Evolutionary conservation across 2,888 invertebrate genomes (phyloP), one percentile per base, ranked within the genome.

Genomic region (Tolmerus cingulatus): DNA sequence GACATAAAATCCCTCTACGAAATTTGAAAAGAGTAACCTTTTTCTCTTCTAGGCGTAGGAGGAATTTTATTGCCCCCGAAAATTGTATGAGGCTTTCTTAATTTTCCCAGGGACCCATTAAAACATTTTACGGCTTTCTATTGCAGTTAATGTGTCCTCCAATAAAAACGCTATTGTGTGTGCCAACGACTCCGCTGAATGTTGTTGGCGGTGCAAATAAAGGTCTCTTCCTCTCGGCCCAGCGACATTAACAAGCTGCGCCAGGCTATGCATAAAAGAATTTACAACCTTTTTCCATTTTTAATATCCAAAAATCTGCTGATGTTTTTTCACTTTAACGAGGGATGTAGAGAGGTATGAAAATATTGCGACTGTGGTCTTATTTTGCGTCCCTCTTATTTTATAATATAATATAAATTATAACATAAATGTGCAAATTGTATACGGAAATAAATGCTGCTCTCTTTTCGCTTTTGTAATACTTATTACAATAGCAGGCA

Each of bases 41-140:
- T 23, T 27, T 4, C 2, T 66, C 19, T 23, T 27, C 19, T 23
- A 66, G 66, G 27, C 66, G 23, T 66, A 66, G 66, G 66, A 66
- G 9, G 12, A 12, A 66, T 66, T 66, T 66, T 66, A 66, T 66
- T 66, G 66, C 66, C 66, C 23, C 66, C 66, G 66, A 66, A 66
- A 66, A 66, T 66, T 66, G 66, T 66, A 27, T 66, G 66, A 66
- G 66, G 66, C 66, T 66, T 66, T 66, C 66, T 66, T 66, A 66
- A 66, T 66, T 66, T 78, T 78, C 43, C 78, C 37, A 78, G 43
- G 78, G 78, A 43, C 37, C 78, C 78, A 78, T 78, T 78, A 78
- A 78, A 78, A 40, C 66, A 34, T 78, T 78, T 78, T 78, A 78
- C 40, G 78, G 23, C 78, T 12, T 78, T 78, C 78, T 78, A 43